A percentile compares a stretch with the other conserved stretches of the same genome.
These are phyloP conservation scores for Drosophila triauraria DNA, from an alignment of 1,140 invertebrate genomes.

Conservation along the genomic window DNA sequence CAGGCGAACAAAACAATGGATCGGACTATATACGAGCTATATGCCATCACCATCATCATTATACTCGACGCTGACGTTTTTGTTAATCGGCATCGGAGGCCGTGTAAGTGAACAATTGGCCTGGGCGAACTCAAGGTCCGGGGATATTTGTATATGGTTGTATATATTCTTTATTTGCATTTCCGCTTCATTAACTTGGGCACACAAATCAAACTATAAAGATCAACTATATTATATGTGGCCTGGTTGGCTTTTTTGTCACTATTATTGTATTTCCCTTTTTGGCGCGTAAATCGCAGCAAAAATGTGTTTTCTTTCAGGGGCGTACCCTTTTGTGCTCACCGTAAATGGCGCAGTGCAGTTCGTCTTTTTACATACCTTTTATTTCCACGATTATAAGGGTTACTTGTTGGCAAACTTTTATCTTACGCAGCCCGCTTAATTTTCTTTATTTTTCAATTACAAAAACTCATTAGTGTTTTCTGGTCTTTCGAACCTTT, in stretches of 20 bases:
- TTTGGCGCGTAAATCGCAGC: slow-evolving; percentile 55
- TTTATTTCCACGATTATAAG: slow-evolving; percentile 16
- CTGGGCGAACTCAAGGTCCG: slow-evolving; percentile 34
- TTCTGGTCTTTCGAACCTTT: slow-evolving; percentile 43
- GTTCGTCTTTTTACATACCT: slow-evolving; percentile 48
- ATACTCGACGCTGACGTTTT: slow-evolving; percentile 36
- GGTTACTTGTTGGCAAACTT: slow-evolving; percentile 42
- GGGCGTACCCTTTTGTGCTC: slow-evolving; percentile 44
- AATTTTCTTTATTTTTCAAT: slow-evolving; percentile 47
- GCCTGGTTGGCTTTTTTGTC: slow-evolving; percentile 16
- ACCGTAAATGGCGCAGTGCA: slow-evolving; percentile 57
- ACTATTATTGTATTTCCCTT: slow-evolving; percentile 35
- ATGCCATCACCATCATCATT: slow-evolving; percentile 17
- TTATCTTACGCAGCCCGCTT: slow-evolving; percentile 35
- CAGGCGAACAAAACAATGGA: slow-evolving; percentile 61
- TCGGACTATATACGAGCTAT: slow-evolving; percentile 24
- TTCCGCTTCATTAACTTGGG: slow-evolving; percentile 72
- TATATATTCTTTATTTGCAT: slow-evolving; percentile 62
- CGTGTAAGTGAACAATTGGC: slow-evolving; percentile 75
- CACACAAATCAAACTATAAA: slow-evolving; percentile 37
- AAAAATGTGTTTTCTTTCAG: slow-evolving; percentile 41
- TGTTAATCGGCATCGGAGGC: slow-evolving; percentile 25
- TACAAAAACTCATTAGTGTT: slow-evolving; percentile 69
- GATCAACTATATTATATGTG: slow-evolving; percentile 28
- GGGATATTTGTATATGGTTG: slow-evolving; percentile 13